A percentile compares a stretch with the other conserved stretches of the same genome.
Evolutionary conservation across 2,113 vertebrate genomes (phyloP).

Genomic region (Bubalus kerabau): DNA sequence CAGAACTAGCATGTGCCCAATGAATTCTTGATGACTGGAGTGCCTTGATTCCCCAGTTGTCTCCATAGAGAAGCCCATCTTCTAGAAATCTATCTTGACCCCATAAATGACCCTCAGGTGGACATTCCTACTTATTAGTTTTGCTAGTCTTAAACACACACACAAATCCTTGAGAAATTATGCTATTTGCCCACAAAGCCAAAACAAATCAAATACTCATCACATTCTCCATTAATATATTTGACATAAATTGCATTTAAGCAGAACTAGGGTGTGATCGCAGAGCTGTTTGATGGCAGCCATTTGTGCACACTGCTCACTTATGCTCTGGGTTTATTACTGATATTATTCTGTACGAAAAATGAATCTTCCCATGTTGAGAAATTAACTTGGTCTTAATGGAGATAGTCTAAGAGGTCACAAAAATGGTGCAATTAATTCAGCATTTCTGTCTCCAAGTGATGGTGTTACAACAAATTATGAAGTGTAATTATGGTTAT

Average conservation of each 20-base stretch:
- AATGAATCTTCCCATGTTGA: constrained; percentile 48
- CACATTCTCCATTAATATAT: constrained; percentile 50
- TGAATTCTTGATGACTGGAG: neutral
- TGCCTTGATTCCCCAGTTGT: neutral
- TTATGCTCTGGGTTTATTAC: constrained; percentile 52
- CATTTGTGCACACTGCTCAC: constrained; percentile 8
- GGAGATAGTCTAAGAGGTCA: constrained; percentile 64
- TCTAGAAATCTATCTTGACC: neutral
- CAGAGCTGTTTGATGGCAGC: constrained; percentile 39
- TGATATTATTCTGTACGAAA: constrained; percentile 43
- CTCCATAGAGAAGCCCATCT: neutral
- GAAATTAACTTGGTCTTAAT: constrained; percentile 66
- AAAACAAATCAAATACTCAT: constrained; percentile 64
- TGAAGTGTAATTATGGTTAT: constrained; percentile 41
- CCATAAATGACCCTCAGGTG: neutral
- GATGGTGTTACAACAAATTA: constrained; percentile 48
- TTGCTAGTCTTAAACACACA: neutral
- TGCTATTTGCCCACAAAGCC: constrained; percentile 42
- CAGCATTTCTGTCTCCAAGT: constrained; percentile 43
- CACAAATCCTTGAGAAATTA: constrained; percentile 40
- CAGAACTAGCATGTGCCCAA: neutral
- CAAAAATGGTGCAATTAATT: constrained; percentile 51
- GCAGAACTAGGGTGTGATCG: constrained; percentile 34
- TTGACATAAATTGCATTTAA: constrained; percentile 61
- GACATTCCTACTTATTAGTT: neutral